Evolutionary conservation across 2,888 invertebrate genomes (phyloP), one percentile per base, ranked within the genome.

Genomic region (Coremacera marginata): DNA sequence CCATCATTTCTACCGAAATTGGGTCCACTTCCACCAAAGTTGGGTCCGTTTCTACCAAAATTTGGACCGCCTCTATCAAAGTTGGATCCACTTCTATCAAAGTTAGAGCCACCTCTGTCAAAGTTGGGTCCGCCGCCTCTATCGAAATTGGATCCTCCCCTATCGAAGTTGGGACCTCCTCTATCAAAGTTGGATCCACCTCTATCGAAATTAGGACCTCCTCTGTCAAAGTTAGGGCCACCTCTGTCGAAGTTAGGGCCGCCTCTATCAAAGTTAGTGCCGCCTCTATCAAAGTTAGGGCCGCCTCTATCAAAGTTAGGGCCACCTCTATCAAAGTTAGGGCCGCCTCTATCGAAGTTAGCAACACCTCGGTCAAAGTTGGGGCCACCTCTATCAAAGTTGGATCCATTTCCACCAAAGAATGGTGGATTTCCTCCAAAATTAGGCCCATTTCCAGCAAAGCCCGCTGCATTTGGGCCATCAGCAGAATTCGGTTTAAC

Each of bases 11-110:
- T 71, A 25, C 75, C 79, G 34, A 76, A 78, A 25, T 78, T 76
- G 7, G 73, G 74, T 27, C 79, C 80, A 78, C 70, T 51, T 8
- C 78, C 78, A 51, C 75, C 79, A 62, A 77, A 78, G 25, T 77
- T 79, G 0, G 65, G 75, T 4, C 79, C 79, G 57, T 70, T 51
- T 14, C 76, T 77, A 1, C 63, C 77, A 49, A 80, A 79, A 25
- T 73, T 78, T 25, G 70, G 70, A 22, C 71, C 68, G 37, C 63
- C 63, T 5, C 73, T 65, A 31, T 70, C 70, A 25, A 81, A 81
- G 44, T 76, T 79, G 0, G 75, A 76, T 22, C 78, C 80, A 68
- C 5, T 25, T 60, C 63, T 79, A 14, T 44, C 76, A 31, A 80
- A 78, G n/a, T 81, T 79, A 0, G 75, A 78, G 31, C 81, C 77